Evolutionary conservation across 1,140 invertebrate genomes (phyloP), one percentile per base, ranked within the genome.

Genomic region (Drosophila sp.): DNA sequence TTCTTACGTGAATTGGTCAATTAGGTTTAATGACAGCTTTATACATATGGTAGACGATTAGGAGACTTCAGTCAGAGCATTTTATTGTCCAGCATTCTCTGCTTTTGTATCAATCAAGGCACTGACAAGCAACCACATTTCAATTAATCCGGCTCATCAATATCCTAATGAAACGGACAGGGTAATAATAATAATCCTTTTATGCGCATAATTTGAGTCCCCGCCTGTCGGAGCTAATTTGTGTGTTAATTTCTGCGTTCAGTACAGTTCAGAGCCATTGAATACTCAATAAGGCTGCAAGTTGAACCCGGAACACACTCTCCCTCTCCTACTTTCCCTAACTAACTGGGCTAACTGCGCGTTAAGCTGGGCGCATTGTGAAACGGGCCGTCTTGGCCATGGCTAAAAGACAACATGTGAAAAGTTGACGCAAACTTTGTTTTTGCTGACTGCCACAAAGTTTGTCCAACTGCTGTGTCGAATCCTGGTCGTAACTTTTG

Each of bases 121-220:
- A 66, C 59, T 72, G 53, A 13, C 54, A 18, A 21, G 27, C 45
- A 51, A n/a, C 29, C 11, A 13, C 45, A 77, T 71, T 78, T 81
- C 69, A 81, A 86, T 86, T 86, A 76, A 86, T 86, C 61, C 45
- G 75, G 71, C 59, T 67, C 82, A 87, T 86, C 66, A 86, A 81
- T 82, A 75, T 76, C 34, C 65, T 45, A 69, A 77, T 78, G 66
- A 11, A 72, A 81, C 51, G 74, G 64, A 56, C 51, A 43, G 74
- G 61, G 57, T 72, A 69, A 65, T 74, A 54, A 87, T 76, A 54
- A 76, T 81, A 87, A 86, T 65, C 82, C 69, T 80, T 87, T 76
- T 66, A 86, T 36, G 58, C 38, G 45, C 48, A 65, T 73, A 64
- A 73, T 78, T 63, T 45, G 38, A 41, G 41, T n/a, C 72, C 13